Conservation (phyloP, 2,113 vertebrate species). For the Eurystomus gularis region DNA sequence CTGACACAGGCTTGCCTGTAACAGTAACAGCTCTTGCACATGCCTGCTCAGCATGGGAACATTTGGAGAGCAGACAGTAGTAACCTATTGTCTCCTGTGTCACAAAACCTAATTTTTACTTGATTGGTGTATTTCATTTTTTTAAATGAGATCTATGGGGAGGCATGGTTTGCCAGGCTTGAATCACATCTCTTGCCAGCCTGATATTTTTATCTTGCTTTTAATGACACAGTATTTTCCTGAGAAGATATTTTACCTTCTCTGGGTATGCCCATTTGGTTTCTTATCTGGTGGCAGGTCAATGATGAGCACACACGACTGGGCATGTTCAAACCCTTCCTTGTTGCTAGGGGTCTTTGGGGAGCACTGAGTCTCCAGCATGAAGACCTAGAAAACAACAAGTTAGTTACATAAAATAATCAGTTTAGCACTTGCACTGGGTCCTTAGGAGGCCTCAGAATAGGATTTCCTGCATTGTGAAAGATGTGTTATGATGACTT, state of each 20-base stretch:
- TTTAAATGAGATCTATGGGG: background rate
- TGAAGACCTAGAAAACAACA: conserved; percentile 85
- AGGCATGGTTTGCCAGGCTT: background rate
- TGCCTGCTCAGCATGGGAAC: background rate
- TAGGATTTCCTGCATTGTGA: background rate
- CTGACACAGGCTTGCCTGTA: background rate
- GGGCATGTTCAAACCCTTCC: conserved; percentile 96
- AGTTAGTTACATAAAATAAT: background rate
- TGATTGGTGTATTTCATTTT: background rate
- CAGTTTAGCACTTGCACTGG: background rate
- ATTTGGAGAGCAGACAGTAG: background rate
- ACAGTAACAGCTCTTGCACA: background rate
- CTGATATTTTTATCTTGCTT: background rate
- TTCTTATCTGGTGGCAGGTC: conserved; percentile 91
- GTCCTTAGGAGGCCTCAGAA: rapidly evolving
- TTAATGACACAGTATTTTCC: background rate
- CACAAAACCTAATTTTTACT: background rate
- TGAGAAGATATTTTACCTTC: conserved; percentile 78
- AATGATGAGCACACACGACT: conserved; percentile 95
- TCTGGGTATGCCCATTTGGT: conserved; percentile 88
- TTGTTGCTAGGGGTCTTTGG: conserved; percentile 95
- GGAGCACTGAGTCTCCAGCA: conserved; percentile 94
- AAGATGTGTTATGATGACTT: background rate
- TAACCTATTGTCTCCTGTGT: background rate
- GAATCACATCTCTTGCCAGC: background rate